These are phyloP conservation scores for Philhelius pedissequus DNA, from an alignment of 2,888 invertebrate genomes.

Conservation along the genomic window DNA sequence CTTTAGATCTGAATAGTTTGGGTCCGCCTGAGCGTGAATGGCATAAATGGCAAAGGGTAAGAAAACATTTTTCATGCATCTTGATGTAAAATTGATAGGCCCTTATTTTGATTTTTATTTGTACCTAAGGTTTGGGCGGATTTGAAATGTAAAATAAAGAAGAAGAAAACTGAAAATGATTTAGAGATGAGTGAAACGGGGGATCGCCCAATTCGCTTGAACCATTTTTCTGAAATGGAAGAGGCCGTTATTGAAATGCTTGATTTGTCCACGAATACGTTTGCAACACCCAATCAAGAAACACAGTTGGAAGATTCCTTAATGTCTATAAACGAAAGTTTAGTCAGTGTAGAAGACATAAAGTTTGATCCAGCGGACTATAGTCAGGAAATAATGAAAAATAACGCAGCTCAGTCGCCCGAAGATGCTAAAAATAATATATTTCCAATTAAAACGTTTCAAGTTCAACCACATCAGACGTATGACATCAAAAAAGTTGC, in stretches of 20 bases:
- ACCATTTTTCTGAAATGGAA: background rate
- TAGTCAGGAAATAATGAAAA: background rate
- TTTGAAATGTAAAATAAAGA: conserved; percentile 5
- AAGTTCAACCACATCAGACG: background rate
- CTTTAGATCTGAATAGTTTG: background rate
- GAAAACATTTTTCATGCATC: background rate
- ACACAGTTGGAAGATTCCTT: background rate
- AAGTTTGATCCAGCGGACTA: background rate
- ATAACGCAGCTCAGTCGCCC: background rate
- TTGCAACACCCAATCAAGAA: background rate
- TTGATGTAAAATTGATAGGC: background rate
- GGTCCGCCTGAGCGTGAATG: background rate
- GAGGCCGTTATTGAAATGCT: background rate
- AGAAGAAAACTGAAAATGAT: background rate
- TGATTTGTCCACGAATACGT: background rate
- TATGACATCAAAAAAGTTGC: background rate
- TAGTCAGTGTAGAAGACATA: background rate
- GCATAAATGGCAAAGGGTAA: background rate
- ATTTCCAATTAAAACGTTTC: background rate
- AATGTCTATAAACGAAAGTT: background rate
- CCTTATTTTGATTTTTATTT: background rate
- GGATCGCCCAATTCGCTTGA: too few relatives aligned
- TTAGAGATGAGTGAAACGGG: background rate
- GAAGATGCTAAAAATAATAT: background rate
- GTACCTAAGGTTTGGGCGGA: conserved; percentile 3